Base-by-base conservation (phyloP, 2,113 vertebrate genomes). In the Anoplopoma fimbria region DNA sequence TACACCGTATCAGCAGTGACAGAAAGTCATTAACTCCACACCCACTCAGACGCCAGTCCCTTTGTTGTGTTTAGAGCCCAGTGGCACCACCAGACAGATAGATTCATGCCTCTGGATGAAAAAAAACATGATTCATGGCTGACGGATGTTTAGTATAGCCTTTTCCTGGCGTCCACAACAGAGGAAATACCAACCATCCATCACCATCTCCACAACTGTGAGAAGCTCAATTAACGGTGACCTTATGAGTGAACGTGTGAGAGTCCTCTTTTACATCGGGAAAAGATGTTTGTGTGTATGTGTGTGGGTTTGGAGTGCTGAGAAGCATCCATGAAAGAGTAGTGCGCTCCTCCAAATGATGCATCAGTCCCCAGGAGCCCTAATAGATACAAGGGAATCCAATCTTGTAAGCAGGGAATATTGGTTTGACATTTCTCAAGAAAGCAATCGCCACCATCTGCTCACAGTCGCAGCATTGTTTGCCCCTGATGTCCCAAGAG, bases 341-440 rank as follows among this genome's bases (percentile, higher is more conserved):
- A 93, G 93, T 91, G 91, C 92, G 82, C 73, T 82, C 49, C 62
- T 82, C 58, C 62, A 69, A 84, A 89, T 87, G 83, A 94, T 77
- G 69, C 84, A 79, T 85, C 78, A 45, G 76, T 81, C 87, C 84
- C 77, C 29, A 19, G 82, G 82, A 81, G 70, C 73, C 71, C 58
- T 4, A 29, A 57, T 51, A 83, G 73, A 89, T 76, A 49, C 71
- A 63, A 51, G 57, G 49, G 36, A 86, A 83, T 77, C 57, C 73
- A 78, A 34, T 87, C 72, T 73, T 79, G 80, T 63, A 81, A 51
- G 34, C 47, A 58, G 82, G 25, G 63, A 77, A 68, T 81, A 86
- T 72, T 49, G 73, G 63, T 85, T 82, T 92, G 88, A 87, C 89
- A 88, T 92, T 92, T 88, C 76, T 79, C 58, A 58, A 69, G 61